A percentile compares a stretch with the other conserved stretches of the same genome.
Evolutionary conservation across 1,140 invertebrate genomes (phyloP).

Genomic region (Luehdorfia chinensis): DNA sequence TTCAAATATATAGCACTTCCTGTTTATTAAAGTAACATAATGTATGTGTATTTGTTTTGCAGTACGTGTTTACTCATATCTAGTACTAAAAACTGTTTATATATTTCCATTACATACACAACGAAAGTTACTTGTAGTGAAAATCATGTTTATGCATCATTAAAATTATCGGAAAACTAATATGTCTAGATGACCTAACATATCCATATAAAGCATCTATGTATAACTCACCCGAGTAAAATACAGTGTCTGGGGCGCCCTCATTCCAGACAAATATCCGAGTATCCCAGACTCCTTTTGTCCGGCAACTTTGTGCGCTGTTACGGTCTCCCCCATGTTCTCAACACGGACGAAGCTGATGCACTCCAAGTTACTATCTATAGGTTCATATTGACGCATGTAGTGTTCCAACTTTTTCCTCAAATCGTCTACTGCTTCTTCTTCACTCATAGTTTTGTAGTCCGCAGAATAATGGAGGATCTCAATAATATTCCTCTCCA

Average conservation of each 20-base stretch:
- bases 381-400: conserved; percentile 86
- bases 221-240: conserved; percentile 69
- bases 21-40: too few relatives aligned
- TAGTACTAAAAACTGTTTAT: too few relatives aligned
- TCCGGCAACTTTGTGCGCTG: conserved; percentile 61
- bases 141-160: conserved; percentile 26
- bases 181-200: background rate
- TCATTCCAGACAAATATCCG: conserved; percentile 69
- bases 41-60: too few relatives aligned
- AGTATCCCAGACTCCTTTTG: conserved; percentile 72
- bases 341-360: conserved; percentile 68
- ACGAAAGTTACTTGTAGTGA: conserved; percentile 24
- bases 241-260: conserved; percentile 68
- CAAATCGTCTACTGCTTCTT: conserved; percentile 89
- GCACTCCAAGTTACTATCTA: conserved; percentile 55
- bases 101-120: conserved; percentile 16
- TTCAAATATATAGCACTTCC: too few relatives aligned
- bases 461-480: conserved; percentile 95
- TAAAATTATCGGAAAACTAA: background rate
- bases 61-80: too few relatives aligned
- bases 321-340: conserved; percentile 70
- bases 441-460: conserved; percentile 87
- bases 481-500: conserved; percentile 93
- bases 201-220: background rate
- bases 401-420: conserved; percentile 92